Evolutionary conservation across 30 jellyfish, hydroid and myxozoan species (phyloP), one percentile per base, ranked within the genome.

Genomic region (Turritopsis rubra): DNA sequence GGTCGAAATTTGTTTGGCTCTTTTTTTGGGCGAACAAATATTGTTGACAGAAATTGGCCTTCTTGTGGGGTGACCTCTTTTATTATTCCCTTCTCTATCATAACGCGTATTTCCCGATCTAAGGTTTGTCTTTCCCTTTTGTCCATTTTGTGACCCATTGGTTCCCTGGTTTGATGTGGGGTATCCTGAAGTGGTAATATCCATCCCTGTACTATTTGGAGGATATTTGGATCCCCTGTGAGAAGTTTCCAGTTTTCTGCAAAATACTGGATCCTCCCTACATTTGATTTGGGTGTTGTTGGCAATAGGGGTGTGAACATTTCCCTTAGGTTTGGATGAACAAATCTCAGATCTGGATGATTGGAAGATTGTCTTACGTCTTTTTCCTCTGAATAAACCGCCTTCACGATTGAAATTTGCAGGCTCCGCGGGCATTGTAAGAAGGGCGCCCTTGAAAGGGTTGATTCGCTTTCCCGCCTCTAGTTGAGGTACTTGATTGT

Each of bases 1-100:
- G 80, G 80, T 18, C 30, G 80, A 72, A 1, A 72, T 27, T 72
- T 72, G 80, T 0, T 72, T 27, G 28, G 0, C 0, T 72, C 1
- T 27, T 72, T 72, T 26, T 72, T 72, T 23, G 80, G 80, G 30
- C 80, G 24, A 19, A 72, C 80, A 72, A 72, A 72, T 18, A 72
- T 72, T 72, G 24, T 72, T 72, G 80, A 72, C 21, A 0, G 30
- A 26, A 72, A 72, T 72, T 72, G 80, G 28, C 26, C 80, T 41
- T 27, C 26, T 72, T 19, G 19, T 18, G 1, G 30, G 18, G 16
- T 16, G 19, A 71, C 80, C 80, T 71, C 80, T 71, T 71, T 71
- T 24, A 71, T 19, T 18, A 24, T 28, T 16, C 80, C 80, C 28
- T 71, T 71, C 28, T 71, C 18, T 16, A 71, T 71, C 80, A 71